Conservation (phyloP, 2,888 invertebrate genomes). For the Rapana venosa region DNA sequence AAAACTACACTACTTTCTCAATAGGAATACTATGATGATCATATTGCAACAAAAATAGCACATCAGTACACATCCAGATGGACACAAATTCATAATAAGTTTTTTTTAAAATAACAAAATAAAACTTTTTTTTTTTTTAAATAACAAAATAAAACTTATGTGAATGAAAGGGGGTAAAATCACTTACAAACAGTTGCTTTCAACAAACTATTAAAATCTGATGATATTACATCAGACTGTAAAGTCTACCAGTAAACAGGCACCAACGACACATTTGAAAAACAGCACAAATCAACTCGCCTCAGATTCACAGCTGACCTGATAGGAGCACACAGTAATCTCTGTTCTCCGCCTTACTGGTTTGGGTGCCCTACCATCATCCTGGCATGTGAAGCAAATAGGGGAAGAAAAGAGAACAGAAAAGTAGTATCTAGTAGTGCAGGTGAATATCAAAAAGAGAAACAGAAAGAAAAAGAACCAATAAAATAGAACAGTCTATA, state of each 20-base stretch:
- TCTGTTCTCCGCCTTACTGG: constrained; percentile 10
- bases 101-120: no score
- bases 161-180: no score
- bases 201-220: background rate
- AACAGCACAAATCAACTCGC: background rate
- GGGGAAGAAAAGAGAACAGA: background rate
- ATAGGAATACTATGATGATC: no score
- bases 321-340: constrained; percentile 5
- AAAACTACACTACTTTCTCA: no score
- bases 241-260: background rate
- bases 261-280: background rate
- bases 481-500: background rate
- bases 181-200: background rate
- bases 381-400: constrained; percentile 7
- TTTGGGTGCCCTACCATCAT: background rate
- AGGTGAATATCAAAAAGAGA: background rate
- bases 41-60: no score
- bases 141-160: no score
- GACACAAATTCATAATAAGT: no score
- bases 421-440: background rate
- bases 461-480: background rate
- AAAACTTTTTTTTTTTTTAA: no score
- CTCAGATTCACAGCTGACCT: constrained; percentile 19
- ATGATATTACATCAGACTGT: background rate
- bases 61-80: no score